phyloP scores from a whole-genome alignment of 2,797 vertebrate species.

The Schizopygopsis pylzovi region DNA sequence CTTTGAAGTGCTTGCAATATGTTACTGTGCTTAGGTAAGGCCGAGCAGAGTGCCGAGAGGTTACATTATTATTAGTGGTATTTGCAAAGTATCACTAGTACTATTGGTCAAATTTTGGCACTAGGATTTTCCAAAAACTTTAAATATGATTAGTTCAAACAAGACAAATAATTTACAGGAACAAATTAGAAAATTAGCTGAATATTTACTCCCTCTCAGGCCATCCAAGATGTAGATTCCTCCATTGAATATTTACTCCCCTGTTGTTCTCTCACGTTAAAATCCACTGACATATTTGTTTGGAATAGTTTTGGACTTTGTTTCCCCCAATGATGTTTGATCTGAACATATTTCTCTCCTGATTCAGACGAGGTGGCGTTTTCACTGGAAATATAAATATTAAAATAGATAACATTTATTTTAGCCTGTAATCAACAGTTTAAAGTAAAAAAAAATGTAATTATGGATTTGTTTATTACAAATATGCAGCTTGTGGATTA shows the following conservation, averaged over 20 bases:
- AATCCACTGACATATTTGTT: not conserved
- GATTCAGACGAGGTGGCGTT: too few species aligned
- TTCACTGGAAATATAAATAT: too few species aligned
- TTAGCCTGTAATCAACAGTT: too few species aligned
- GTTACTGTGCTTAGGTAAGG: constrained; percentile 41
- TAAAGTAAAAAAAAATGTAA: too few species aligned
- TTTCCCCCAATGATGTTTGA: too few species aligned
- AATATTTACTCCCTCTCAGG: not conserved
- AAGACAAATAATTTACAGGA: not conserved
- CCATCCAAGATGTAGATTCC: not conserved
- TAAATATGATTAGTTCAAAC: not conserved
- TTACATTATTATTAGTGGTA: not conserved
- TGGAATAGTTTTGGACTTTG: not conserved
- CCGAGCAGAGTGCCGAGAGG: not conserved
- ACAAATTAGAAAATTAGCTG: not conserved
- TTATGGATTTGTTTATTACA: too few species aligned
- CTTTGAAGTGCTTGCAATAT: constrained; percentile 58
- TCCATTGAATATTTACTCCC: too few species aligned
- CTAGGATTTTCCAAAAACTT: not conserved
- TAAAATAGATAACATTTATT: too few species aligned
- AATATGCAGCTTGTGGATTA: too few species aligned
- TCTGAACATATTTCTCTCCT: too few species aligned
- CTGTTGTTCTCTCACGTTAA: too few species aligned
- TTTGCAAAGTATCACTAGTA: not conserved
- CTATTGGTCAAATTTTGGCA: not conserved